phyloP scores from a whole-genome alignment of 2,797 vertebrate genomes.

The Peromyscus attwateri region DNA sequence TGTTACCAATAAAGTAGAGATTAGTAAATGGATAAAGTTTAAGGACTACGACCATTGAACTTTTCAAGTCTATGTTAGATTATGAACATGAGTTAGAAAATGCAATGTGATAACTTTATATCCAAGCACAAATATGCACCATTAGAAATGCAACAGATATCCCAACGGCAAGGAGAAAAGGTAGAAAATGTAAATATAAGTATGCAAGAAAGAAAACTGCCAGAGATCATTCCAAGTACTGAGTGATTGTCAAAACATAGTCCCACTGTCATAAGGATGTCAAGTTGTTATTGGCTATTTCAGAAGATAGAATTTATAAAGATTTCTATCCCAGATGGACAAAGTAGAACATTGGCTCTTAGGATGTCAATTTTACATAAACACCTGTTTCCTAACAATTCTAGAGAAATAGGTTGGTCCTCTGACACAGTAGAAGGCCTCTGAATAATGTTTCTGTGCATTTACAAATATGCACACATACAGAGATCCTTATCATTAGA shows the following conservation, averaged over 20 bases:
- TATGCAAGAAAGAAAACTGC: background rate
- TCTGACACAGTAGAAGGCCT: background rate
- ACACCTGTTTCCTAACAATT: background rate
- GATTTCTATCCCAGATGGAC: background rate
- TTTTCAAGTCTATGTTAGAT: background rate
- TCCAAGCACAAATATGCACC: background rate
- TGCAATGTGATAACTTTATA: background rate
- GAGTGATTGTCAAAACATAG: background rate
- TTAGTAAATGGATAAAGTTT: background rate
- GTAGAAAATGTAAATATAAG: background rate
- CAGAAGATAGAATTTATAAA: slow-evolving; percentile 46
- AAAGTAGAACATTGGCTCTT: slow-evolving; percentile 18
- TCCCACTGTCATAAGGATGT: background rate
- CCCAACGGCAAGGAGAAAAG: background rate
- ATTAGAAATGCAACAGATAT: background rate
- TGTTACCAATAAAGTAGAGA: background rate
- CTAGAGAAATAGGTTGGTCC: background rate
- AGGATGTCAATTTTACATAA: background rate
- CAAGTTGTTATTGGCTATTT: background rate
- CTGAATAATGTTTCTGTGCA: background rate
- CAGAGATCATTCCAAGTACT: background rate
- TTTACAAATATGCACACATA: background rate
- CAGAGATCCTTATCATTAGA: background rate
- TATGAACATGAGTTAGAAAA: background rate
- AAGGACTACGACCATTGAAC: background rate